Conservation (phyloP, 1,140 invertebrate genomes). For the Berghia stephanieae region DNA sequence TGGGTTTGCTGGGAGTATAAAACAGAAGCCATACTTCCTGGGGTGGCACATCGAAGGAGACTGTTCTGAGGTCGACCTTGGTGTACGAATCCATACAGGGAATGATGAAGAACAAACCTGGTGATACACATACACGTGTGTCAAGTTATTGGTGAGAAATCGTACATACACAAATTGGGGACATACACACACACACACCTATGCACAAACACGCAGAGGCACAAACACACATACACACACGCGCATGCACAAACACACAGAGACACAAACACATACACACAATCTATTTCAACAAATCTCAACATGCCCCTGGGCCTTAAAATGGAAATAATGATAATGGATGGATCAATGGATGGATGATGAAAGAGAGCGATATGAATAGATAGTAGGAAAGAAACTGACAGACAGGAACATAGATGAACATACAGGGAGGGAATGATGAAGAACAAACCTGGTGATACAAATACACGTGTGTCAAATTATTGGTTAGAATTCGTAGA, state of each 20-base stretch:
- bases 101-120: slow-evolving; percentile 81
- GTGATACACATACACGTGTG: neutral
- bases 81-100: slow-evolving; percentile 91
- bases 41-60: slow-evolving; percentile 93
- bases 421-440: slow-evolving; percentile 89
- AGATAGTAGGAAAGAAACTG: too few relatives aligned
- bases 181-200: slow-evolving; percentile 6
- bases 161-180: neutral
- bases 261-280: neutral
- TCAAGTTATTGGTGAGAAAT: neutral
- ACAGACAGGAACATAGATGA: too few relatives aligned
- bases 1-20: too few relatives aligned
- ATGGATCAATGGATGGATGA: neutral
- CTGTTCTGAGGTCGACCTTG: slow-evolving; percentile 82
- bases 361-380: too few relatives aligned
- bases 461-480: neutral
- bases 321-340: neutral
- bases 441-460: slow-evolving; percentile 75
- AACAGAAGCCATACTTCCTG: too few relatives aligned
- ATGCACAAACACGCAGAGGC: neutral
- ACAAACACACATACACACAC: too few relatives aligned
- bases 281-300: neutral
- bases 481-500: neutral
- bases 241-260: neutral
- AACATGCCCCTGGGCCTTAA: neutral